Conservation (phyloP, 2,113 vertebrate genomes). For the Boleophthalmus pectinirostris region DNA sequence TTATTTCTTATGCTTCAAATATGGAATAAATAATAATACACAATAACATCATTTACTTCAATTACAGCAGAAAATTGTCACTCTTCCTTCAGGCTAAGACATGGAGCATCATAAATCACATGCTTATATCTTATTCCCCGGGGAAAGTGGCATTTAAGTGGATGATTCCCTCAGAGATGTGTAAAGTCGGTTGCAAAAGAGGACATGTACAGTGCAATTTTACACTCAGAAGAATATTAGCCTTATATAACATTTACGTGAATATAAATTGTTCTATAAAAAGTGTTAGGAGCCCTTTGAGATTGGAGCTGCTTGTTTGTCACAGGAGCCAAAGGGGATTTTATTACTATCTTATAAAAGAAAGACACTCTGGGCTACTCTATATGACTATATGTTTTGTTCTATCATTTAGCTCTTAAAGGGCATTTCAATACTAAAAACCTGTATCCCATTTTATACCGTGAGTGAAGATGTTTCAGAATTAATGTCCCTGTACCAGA, state of each 20-base stretch:
- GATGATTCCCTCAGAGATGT: conserved; percentile 48
- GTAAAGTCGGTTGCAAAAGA: conserved; percentile 42
- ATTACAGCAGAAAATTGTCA: conserved; percentile 68
- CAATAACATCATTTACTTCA: conserved; percentile 69
- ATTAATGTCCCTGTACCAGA: too few relatives aligned
- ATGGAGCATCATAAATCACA: conserved; percentile 64
- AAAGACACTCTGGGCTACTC: not conserved
- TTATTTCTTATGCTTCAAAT: conserved; percentile 7
- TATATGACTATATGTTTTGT: not conserved
- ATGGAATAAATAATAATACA: conserved; percentile 30
- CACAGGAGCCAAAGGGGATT: conserved; percentile 8
- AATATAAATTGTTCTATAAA: conserved; percentile 41
- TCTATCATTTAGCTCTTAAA: not conserved
- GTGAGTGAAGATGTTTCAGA: not conserved
- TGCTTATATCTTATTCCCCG: conserved; percentile 35
- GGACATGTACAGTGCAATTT: conserved; percentile 35
- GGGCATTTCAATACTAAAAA: not conserved
- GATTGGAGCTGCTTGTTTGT: conserved; percentile 27
- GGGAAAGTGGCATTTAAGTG: conserved; percentile 42
- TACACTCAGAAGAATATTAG: conserved; percentile 18
- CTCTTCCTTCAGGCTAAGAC: conserved; percentile 57
- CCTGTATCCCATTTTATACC: not conserved
- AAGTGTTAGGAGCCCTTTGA: conserved; percentile 25
- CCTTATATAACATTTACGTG: conserved; percentile 53
- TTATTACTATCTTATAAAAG: not conserved